phyloP scores from a whole-genome alignment of 2,113 vertebrate genomes.

The Pollachius pollachius region DNA sequence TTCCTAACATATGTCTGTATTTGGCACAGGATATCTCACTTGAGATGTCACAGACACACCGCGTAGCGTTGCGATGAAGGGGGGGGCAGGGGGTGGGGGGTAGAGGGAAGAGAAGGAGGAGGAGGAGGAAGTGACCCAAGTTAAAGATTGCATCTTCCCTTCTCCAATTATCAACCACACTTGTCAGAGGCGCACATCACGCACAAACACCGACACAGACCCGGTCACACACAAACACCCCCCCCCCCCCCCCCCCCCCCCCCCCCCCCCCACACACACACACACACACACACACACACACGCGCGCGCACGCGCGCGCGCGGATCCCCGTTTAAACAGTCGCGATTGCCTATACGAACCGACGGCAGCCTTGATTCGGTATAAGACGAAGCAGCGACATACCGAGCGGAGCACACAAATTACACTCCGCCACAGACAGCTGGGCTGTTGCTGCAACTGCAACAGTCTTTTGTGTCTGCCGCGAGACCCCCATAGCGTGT shows the following conservation, averaged over 20 bases:
- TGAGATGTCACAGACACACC: too few species aligned
- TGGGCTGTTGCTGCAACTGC: conserved; percentile 26
- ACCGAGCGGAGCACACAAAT: conserved; percentile 33
- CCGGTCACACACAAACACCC: too few species aligned
- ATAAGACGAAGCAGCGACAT: conserved; percentile 39
- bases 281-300: conserved; percentile 3
- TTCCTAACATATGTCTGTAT: too few species aligned
- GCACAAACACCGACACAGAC: too few species aligned
- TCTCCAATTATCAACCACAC: too few species aligned
- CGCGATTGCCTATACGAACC: background rate
- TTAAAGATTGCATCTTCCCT: conserved; percentile 10
- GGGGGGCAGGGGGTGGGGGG: conserved; percentile 1
- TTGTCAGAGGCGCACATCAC: too few species aligned
- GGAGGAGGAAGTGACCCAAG: conserved; percentile 2
- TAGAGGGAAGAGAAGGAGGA: background rate
- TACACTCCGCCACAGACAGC: conserved; percentile 9
- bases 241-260: background rate
- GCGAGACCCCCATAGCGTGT: conserved; percentile 10
- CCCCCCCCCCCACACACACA: background rate
- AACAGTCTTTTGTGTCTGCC: conserved; percentile 32
- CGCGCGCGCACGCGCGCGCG: background rate
- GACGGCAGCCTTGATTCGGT: background rate
- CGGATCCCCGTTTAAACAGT: background rate
- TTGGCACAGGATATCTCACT: too few species aligned
- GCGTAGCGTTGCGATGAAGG: conserved; percentile 26